Evolutionary conservation across 1,140 invertebrate species (phyloP).

Genomic region (Idris sp.): DNA sequence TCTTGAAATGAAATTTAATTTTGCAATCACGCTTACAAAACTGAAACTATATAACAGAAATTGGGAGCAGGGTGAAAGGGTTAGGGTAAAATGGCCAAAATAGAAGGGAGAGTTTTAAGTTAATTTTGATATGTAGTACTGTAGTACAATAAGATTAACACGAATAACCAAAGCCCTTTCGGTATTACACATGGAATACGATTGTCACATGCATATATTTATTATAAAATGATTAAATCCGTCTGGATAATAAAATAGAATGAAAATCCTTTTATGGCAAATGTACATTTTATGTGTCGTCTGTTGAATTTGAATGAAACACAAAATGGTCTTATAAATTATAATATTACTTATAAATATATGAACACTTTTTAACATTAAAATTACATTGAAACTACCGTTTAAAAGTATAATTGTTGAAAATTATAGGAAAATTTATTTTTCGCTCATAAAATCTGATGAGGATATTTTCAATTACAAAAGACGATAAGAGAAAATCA

Average conservation of each 20-base stretch:
- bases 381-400: too few species aligned
- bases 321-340: too few species aligned
- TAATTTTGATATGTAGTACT: slow-evolving; percentile 28
- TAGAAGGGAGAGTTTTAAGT: slow-evolving; percentile 34
- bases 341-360: too few species aligned
- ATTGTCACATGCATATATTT: slow-evolving; percentile 30
- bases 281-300: background rate
- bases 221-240: slow-evolving; percentile 35
- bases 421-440: too few species aligned
- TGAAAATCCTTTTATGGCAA: slow-evolving; percentile 9
- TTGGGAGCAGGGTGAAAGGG: slow-evolving; percentile 15
- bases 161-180: slow-evolving; percentile 19
- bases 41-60: slow-evolving; percentile 20
- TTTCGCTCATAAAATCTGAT: too few species aligned
- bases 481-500: too few species aligned
- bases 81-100: slow-evolving; percentile 9
- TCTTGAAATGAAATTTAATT: slow-evolving; percentile 22
- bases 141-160: slow-evolving; percentile 40
- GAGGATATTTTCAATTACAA: too few species aligned
- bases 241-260: slow-evolving; percentile 25
- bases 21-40: slow-evolving; percentile 17
- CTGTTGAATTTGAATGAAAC: slow-evolving; percentile 2
- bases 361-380: too few species aligned
- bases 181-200: slow-evolving; percentile 11
- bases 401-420: too few species aligned